phyloP scores from a whole-genome alignment of 64 coral and sea anemone genomes.

The Anthopleura sola region DNA sequence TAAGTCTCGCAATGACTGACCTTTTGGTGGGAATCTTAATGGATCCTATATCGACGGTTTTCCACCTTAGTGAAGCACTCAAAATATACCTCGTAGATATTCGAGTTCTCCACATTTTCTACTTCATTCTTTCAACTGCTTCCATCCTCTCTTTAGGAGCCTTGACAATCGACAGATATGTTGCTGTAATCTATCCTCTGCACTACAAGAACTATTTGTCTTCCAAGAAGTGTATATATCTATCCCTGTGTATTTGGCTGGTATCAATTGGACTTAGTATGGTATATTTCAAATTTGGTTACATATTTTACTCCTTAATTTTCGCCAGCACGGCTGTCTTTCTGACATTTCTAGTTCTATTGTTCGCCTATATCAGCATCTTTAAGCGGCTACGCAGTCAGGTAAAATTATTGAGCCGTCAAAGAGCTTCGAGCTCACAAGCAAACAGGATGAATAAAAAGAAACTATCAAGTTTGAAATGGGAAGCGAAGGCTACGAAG shows the following conservation, averaged over 20 bases:
- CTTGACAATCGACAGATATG: constrained; percentile 58
- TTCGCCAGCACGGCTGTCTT: constrained; percentile 64
- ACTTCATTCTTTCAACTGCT: constrained; percentile 59
- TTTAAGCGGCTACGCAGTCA: constrained; percentile 32
- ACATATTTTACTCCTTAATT: constrained; percentile 58
- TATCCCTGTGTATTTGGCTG: constrained; percentile 44
- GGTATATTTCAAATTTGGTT: constrained; percentile 57
- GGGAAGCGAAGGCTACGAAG: constrained; percentile 37
- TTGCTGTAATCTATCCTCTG: constrained; percentile 53
- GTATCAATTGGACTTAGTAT: constrained; percentile 30
- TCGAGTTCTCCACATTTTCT: constrained; percentile 39
- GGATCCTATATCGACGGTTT: constrained; percentile 16
- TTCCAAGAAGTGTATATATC: constrained; percentile 40
- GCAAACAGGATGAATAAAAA: constrained; percentile 19
- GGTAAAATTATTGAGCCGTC: constrained; percentile 24
- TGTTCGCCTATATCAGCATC: constrained; percentile 60
- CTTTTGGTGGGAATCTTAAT: constrained; percentile 57
- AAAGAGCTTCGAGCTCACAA: not conserved
- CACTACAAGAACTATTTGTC: constrained; percentile 58
- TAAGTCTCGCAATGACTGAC: constrained; percentile 26
- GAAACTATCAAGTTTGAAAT: constrained; percentile 14
- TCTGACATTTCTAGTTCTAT: constrained; percentile 60
- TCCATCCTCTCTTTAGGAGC: constrained; percentile 15
- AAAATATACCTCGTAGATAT: constrained; percentile 38
- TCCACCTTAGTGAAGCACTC: not conserved